These are phyloP conservation scores for Motacilla tschutschensis DNA, from an alignment of 2,113 vertebrate genomes.

Conservation along the genomic window DNA sequence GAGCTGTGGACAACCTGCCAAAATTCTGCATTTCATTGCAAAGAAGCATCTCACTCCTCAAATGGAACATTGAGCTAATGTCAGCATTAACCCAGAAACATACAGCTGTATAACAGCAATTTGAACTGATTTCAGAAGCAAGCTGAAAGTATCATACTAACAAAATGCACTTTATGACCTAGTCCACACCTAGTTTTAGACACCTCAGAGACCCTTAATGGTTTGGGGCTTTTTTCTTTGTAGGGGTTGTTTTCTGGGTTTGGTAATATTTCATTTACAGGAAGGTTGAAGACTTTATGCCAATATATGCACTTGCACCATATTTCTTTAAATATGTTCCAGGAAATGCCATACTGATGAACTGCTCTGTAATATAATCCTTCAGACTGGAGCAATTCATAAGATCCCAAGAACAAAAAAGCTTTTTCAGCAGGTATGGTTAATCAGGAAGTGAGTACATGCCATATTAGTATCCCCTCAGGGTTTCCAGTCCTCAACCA, in stretches of 20 bases:
- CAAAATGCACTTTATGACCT: neutral
- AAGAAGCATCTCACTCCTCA: neutral
- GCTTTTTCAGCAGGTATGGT: constrained; percentile 59
- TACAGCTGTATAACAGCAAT: neutral
- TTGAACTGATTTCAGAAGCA: neutral
- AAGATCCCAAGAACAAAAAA: constrained; percentile 27
- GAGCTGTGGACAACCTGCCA: neutral
- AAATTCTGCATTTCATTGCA: neutral
- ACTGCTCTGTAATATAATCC: constrained; percentile 55
- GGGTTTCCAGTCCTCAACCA: neutral
- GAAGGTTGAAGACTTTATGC: constrained; percentile 15
- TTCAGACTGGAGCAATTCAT: constrained; percentile 51
- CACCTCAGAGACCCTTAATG: neutral
- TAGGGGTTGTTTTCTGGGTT: neutral
- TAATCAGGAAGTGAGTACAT: constrained; percentile 56
- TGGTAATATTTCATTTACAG: constrained; percentile 43
- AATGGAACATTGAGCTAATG: neutral
- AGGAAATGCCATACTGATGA: constrained; percentile 59
- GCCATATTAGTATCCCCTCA: constrained; percentile 31
- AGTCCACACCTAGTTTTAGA: neutral
- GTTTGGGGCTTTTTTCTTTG: neutral
- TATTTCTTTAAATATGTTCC: constrained; percentile 52
- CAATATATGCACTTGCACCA: constrained; percentile 27
- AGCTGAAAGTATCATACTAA: neutral
- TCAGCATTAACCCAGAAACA: neutral